Base-by-base conservation (phyloP, 2,797 vertebrate genomes). In the Thunnus albacares region DNA sequence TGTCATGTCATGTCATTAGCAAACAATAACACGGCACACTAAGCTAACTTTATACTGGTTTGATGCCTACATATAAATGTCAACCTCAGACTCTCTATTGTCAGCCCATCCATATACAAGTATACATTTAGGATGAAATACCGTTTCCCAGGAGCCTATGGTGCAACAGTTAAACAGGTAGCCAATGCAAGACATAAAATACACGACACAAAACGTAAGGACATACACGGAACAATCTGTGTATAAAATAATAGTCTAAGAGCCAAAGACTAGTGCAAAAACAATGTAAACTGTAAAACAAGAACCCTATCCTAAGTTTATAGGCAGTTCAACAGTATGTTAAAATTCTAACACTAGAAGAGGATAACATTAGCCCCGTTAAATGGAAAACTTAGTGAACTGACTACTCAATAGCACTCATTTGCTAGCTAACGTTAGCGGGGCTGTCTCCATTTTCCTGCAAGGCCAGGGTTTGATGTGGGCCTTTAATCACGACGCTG, bases 401-500 rank as follows among this genome's bases (percentile, higher is more conserved):
- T 47, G 56, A 35, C 11, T 1, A 59, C 5, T 56, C 30, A 24
- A 4, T 1, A 59, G 47, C 45, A 35, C 14, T 38, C 1, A 7
- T 38, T 33, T 15, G 22, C 52, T 20, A 56, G 17, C 10, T 20
- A 56, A 13, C 5, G 5, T 71, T 18, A 35, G 15, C 52, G 4
- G 0, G 0, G 1, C 10, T 8, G 68, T 74, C 69, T 72, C 72
- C 80, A 82, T 85, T 69, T 24, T 83, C 20, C 51, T n/a, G 49
- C 30, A 3, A 57, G 75, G 64, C 58, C 58, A 2, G 0, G n/a
- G 38, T 22, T 33, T 22, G 15, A n/a, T 30, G 51, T 20, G 1
- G 83, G 83, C 86, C 87, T 78, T 28, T 68, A 12, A 18, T 14
- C 41, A 43, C 41, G 41, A 13, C 13, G 41, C 13, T 43, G 41